Conservation (phyloP, 2,797 vertebrate species). For the Dryobates pubescens region DNA sequence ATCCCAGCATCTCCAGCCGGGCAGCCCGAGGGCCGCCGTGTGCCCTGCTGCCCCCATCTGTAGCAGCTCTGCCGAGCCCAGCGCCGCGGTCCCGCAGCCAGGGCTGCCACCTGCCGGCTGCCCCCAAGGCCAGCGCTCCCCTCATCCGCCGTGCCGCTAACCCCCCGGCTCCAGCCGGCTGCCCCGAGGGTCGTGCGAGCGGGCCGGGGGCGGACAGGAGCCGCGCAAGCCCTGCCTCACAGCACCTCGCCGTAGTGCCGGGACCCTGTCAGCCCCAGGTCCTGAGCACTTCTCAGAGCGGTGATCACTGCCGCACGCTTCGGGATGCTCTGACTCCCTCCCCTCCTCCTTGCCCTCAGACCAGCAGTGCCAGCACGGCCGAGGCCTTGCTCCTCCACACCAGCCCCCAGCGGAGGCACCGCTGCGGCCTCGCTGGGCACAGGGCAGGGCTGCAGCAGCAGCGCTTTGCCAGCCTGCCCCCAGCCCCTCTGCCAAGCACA, state of each 20-base stretch:
- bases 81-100: background rate
- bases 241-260: background rate
- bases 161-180: background rate
- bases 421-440: background rate
- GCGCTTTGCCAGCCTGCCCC: background rate
- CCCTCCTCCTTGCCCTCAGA: background rate
- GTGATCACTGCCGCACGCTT: background rate
- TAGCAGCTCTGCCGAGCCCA: background rate
- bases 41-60: background rate
- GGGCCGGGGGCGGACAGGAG: background rate
- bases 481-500: background rate
- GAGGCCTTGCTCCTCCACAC: too few relatives aligned
- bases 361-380: background rate
- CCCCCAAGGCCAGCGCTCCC: too few relatives aligned
- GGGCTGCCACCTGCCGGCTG: conserved; percentile 26
- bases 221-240: too few relatives aligned
- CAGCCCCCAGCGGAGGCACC: too few relatives aligned
- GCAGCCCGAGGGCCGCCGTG: background rate
- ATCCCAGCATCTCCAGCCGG: background rate
- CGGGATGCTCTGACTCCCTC: background rate
- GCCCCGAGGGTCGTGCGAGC: background rate
- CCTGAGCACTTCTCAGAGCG: background rate
- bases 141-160: background rate
- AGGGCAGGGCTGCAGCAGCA: background rate
- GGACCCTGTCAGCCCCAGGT: background rate